Base-by-base conservation (phyloP, 2,113 vertebrate genomes). In the Jacana jacana region DNA sequence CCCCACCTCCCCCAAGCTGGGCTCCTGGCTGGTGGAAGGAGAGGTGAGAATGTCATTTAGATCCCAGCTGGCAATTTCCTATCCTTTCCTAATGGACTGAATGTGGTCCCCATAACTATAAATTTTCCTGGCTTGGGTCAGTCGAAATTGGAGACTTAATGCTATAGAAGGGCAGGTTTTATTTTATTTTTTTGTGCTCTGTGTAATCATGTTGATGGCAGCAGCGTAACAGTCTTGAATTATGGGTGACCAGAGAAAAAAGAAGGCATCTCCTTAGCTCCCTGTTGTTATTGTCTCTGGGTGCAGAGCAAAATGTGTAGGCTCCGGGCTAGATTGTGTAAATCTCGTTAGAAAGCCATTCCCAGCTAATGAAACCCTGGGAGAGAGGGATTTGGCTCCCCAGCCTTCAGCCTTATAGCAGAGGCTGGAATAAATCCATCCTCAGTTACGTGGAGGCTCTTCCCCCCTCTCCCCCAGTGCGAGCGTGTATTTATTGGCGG, bases 361-460 rank as follows among this genome's bases (percentile, higher is more conserved):
- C 96, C 83, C 79, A 75, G 94, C 94, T 97, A 97, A 97, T 97
- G 96, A 97, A 97, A 95, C 94, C 96, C 94, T 91, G 94, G 81
- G 96, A 96, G 95, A 96, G 95, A 72, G 81, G 92, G 97, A 93
- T 95, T 77, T 87, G 71, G 52, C 77, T 86, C n/a, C 46, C 75
- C 81, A 57, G 57, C 73, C 79, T 58, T 96, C 84, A 52, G 83
- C 90, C 85, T 80, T 54, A 39, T 65, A 89, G 86, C 89, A 91
- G 37, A 81, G 89, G 92, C 88, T 95, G 97, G 94, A 94, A 94
- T 92, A 85, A 93, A 96, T 93, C 82, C 94, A 96, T 81, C 86
- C 66, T 51, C 39, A 14, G 78, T 66, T 65, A 5, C 35, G 94
- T 72, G 91, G 10, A 44, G 93, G 87, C 69, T 94, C 51, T 40